Evolutionary conservation across 2,113 vertebrate genomes (phyloP), one percentile per base, ranked within the genome.

Genomic region (Pachyramphus minor): DNA sequence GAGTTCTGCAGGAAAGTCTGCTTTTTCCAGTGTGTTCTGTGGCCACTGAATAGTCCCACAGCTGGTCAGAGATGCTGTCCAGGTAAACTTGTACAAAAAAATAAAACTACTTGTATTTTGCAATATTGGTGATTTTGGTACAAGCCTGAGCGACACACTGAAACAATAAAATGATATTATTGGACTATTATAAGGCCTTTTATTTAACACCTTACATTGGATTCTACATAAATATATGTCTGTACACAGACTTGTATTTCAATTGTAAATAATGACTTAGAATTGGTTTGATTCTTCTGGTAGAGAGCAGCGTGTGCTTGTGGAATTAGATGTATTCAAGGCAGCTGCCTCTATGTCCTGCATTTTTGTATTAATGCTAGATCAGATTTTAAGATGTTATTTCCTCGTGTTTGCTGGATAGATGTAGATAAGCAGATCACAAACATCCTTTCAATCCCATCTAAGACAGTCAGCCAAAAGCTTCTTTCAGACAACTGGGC

Each of bases 231-330:
- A 49, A 58, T 42, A 60, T 45, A 18, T 53, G 21, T 49, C 37
- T 56, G 27, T 31, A 75, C 24, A 42, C 15, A 84, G 12, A n/a
- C 9, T 81, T 41, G 17, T 11, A 41, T 67, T 8, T 4, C 23
- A n/a, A 5, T 39, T n/a, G 12, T 45, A 76, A 84, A 35, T 58
- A 27, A 39, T 2, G 1, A 67, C 3, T 41, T 69, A 14, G 1
- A 68, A 60, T 24, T 11, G 6, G 14, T 30, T 72, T 66, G 39
- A 23, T 35, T 52, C 12, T 47, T 80, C 27, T 49, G 14, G 24
- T 12, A 49, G 42, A 55, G 5, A 64, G 9, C 27, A 82, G 8
- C 2, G 3, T 1, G 1, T 49, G 12, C 6, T 8, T 5, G 3
- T 13, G 31, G 18, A 67, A 59, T 24, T 30, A 41, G 23, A 87